Conservation (phyloP, 2,113 vertebrate genomes). For the Hippocampus comes region DNA sequence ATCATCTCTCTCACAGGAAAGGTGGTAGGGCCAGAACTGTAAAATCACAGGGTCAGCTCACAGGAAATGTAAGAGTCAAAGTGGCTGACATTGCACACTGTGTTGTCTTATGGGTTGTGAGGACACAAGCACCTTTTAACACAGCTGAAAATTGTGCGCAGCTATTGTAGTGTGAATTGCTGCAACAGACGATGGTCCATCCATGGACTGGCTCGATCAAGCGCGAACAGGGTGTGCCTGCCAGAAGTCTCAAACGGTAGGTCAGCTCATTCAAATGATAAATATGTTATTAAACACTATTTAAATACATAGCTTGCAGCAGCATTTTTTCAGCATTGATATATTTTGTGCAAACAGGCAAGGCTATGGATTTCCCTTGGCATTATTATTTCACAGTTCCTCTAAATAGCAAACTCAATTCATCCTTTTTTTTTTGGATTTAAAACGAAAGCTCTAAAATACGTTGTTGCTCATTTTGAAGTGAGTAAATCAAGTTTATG, state of each 20-base stretch:
- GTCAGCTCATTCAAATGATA: background rate
- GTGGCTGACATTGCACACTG: background rate
- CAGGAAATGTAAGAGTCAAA: conserved; percentile 1
- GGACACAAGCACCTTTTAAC: conserved; percentile 1
- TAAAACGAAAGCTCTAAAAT: background rate
- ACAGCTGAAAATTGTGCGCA: background rate
- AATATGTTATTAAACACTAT: background rate
- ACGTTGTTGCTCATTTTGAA: background rate
- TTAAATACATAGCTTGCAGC: background rate
- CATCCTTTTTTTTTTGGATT: background rate
- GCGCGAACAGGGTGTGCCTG: background rate
- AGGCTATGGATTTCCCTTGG: background rate
- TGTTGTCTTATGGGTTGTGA: background rate
- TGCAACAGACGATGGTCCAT: background rate
- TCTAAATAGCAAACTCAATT: background rate
- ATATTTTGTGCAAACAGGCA: background rate
- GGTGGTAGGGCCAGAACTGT: background rate
- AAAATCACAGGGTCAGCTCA: background rate
- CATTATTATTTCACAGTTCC: background rate
- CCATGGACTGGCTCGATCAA: background rate
- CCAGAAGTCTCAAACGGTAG: background rate
- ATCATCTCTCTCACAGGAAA: background rate
- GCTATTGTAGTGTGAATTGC: background rate
- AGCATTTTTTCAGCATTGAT: background rate
- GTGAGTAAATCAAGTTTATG: background rate